Percentiles rank a stretch among this genome's conserved stretches.
These are phyloP conservation scores for Pseudomyrmex gracilis DNA, from an alignment of 1,140 invertebrate species.

Conservation along the genomic window DNA sequence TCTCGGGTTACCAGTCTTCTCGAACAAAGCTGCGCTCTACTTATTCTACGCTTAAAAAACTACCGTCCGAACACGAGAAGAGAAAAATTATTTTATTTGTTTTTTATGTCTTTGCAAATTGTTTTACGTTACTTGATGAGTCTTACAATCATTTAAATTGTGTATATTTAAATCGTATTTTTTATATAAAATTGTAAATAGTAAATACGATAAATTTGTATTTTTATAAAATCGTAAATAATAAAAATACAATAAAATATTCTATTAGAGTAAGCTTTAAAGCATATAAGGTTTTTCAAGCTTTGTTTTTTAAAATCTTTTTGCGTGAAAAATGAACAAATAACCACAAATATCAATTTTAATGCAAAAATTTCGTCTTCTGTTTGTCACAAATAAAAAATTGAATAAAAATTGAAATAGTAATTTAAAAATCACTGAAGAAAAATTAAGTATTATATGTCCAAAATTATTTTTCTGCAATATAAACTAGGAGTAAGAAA, in stretches of 20 bases:
- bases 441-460: no score
- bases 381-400: slow-evolving; percentile 8
- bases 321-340: no score
- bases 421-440: no score
- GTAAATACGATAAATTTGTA: no score
- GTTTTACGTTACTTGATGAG: neutral
- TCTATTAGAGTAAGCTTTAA: neutral
- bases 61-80: slow-evolving; percentile 54
- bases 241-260: neutral
- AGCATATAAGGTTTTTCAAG: neutral
- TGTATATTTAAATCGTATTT: neutral
- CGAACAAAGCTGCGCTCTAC: slow-evolving; percentile 67
- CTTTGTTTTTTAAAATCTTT: no score
- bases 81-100: slow-evolving; percentile 50
- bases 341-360: no score
- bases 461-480: no score
- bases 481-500: no score
- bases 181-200: no score
- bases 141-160: slow-evolving; percentile 27
- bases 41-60: slow-evolving; percentile 67
- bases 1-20: slow-evolving; percentile 68
- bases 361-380: neutral
- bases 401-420: neutral
- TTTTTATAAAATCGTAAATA: neutral
- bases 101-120: slow-evolving; percentile 44